Evolutionary conservation across 2,888 invertebrate genomes (phyloP).

Genomic region (Brenthis hecate): DNA sequence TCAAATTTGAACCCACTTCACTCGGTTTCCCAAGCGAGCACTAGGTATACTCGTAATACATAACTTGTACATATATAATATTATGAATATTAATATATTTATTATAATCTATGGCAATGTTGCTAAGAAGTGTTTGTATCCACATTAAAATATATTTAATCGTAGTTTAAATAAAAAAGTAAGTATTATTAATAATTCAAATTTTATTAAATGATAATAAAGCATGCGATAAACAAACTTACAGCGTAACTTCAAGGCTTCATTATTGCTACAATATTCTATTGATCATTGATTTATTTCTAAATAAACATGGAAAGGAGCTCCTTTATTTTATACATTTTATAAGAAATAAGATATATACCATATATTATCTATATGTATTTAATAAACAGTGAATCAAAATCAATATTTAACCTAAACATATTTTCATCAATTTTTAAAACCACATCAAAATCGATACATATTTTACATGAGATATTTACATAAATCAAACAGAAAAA

Average conservation of each 20-base stretch:
- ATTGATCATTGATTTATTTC: slow-evolving; percentile 21
- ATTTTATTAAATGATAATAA: slow-evolving; percentile 10
- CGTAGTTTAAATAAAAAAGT: background rate
- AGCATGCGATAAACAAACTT: slow-evolving; percentile 6
- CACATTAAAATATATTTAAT: background rate
- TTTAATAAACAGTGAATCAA: slow-evolving; percentile 18
- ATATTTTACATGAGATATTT: slow-evolving; percentile 3
- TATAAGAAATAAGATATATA: background rate
- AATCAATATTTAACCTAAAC: slow-evolving; percentile 4
- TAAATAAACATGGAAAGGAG: slow-evolving; percentile 6
- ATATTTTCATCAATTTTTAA: background rate
- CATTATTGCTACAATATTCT: slow-evolving; percentile 25
- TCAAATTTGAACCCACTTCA: too few species aligned
- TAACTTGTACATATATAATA: too few species aligned
- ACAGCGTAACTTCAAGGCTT: slow-evolving; percentile 7
- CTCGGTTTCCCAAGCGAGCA: too few species aligned
- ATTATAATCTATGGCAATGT: too few species aligned
- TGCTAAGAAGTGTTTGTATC: too few species aligned
- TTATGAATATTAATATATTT: too few species aligned
- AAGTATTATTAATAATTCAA: background rate
- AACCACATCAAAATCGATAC: slow-evolving; percentile 3
- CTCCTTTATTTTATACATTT: slow-evolving; percentile 15
- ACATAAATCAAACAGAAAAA: background rate
- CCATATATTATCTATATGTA: slow-evolving; percentile 1
- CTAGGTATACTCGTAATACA: too few species aligned